phyloP scores from a whole-genome alignment of 2,113 vertebrate genomes.

The Zosterops borbonicus region DNA sequence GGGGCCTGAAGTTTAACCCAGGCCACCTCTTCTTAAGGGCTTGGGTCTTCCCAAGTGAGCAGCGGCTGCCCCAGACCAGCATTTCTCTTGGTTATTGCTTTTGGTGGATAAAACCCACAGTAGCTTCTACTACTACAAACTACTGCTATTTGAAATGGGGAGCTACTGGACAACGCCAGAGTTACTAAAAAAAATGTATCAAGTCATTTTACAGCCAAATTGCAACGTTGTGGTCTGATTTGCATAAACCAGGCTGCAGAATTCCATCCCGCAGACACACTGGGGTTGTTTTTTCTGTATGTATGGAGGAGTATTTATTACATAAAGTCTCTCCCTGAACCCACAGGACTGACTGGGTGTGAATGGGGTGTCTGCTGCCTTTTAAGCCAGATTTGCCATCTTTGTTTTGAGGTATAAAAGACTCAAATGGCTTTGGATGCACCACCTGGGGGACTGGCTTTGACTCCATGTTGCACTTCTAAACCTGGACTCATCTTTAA shows the following conservation, averaged over 20 bases:
- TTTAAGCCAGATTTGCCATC: background rate
- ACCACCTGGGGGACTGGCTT: fast-evolving
- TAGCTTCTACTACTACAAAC: background rate
- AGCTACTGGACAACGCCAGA: background rate
- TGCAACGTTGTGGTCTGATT: background rate
- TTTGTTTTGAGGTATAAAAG: background rate
- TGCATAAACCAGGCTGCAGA: background rate
- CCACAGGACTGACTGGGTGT: background rate
- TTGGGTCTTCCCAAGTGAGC: background rate
- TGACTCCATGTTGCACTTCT: background rate
- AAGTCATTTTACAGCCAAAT: background rate
- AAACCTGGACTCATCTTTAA: background rate
- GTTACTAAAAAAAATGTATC: background rate
- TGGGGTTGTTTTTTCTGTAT: background rate
- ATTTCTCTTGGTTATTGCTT: background rate
- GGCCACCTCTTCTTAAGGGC: too few species aligned
- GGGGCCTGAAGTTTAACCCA: background rate
- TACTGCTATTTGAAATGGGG: background rate
- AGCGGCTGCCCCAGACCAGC: background rate
- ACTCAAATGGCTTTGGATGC: background rate
- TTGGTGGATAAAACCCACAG: background rate
- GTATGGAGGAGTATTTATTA: background rate
- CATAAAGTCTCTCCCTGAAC: background rate
- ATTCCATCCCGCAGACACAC: background rate
- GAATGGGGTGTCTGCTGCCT: background rate